Evolutionary conservation across 2,113 vertebrate genomes (phyloP).

Genomic region (Neoarius graeffei): DNA sequence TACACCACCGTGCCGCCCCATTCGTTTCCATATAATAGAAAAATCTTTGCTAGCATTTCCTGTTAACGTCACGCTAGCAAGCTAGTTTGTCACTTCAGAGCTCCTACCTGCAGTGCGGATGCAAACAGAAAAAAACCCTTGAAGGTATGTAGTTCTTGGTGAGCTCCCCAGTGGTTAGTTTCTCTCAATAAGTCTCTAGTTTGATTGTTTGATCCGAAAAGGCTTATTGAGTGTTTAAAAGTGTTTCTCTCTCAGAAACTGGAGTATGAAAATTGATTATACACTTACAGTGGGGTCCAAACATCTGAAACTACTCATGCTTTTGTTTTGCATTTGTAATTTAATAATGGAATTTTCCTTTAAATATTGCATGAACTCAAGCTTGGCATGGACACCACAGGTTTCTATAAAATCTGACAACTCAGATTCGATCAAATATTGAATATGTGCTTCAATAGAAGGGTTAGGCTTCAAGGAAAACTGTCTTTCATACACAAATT

Average conservation of each 20-base stretch:
- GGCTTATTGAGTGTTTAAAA: neutral
- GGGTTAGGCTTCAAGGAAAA: neutral
- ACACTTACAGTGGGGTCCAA: neutral
- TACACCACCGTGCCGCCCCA: too few species aligned
- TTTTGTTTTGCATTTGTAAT: neutral
- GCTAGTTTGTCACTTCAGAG: too few species aligned
- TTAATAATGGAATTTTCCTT: neutral
- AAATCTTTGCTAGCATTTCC: too few species aligned
- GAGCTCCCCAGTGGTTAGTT: too few species aligned
- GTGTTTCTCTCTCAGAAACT: neutral
- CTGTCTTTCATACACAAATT: neutral
- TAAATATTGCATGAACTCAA: neutral
- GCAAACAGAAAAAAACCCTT: too few species aligned
- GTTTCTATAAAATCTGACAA: neutral
- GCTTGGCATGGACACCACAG: neutral
- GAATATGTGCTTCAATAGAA: neutral
- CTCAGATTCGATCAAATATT: neutral
- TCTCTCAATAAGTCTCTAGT: too few species aligned
- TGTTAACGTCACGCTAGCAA: too few species aligned
- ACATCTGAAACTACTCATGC: neutral
- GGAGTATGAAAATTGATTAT: neutral
- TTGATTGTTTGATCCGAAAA: too few species aligned
- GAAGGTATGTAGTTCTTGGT: too few species aligned
- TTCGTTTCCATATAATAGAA: too few species aligned
- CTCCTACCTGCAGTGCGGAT: too few species aligned